phyloP scores from a whole-genome alignment of 2,797 vertebrate genomes.

The Protosalanx chinensis region DNA sequence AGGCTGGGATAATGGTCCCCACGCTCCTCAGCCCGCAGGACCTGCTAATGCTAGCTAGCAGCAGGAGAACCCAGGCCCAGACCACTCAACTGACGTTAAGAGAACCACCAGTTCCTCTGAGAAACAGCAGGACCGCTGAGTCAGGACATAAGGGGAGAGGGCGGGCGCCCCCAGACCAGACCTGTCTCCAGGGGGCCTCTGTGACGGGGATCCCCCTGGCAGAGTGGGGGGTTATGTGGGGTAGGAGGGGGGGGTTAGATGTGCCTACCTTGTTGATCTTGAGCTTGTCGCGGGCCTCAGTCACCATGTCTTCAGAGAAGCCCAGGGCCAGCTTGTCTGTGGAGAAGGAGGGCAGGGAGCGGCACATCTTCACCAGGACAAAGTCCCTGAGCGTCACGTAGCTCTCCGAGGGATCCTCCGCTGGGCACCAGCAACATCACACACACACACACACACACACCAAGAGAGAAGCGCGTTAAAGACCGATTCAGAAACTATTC shows the following conservation, averaged over 20 bases:
- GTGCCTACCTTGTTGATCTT: slow-evolving; percentile 94
- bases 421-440: slow-evolving; percentile 60
- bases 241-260: no score
- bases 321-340: slow-evolving; percentile 85
- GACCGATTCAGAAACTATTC: not conserved
- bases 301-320: slow-evolving; percentile 88
- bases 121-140: not conserved
- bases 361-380: slow-evolving; percentile 91
- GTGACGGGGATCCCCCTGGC: no score
- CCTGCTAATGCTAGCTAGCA: slow-evolving; percentile 33
- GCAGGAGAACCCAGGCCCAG: slow-evolving; percentile 33
- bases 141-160: slow-evolving; percentile 6
- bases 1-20: slow-evolving; percentile 50
- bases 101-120: no score
- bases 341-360: slow-evolving; percentile 84
- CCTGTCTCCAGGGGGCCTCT: no score
- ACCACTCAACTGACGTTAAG: slow-evolving; percentile 39
- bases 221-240: no score
- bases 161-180: no score
- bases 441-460: no score
- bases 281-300: slow-evolving; percentile 87
- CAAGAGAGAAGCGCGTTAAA: not conserved
- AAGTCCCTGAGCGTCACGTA: slow-evolving; percentile 95
- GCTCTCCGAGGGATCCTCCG: slow-evolving; percentile 95
- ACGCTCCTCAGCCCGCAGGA: slow-evolving; percentile 35